phyloP scores from a whole-genome alignment of 2,888 invertebrate genomes.

The Biston stratarius region DNA sequence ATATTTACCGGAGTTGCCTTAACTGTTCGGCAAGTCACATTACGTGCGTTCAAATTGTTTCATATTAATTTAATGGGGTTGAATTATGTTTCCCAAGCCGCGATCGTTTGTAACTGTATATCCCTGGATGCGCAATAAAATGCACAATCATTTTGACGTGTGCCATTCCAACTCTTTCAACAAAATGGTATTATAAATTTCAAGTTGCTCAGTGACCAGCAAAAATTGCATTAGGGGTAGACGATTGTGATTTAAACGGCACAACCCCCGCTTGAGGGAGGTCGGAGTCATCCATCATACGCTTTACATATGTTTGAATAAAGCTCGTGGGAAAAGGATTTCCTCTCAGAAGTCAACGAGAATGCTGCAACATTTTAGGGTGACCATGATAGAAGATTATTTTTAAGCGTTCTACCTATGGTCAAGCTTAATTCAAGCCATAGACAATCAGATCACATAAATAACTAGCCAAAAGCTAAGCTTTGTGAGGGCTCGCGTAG shows the following conservation, averaged over 20 bases:
- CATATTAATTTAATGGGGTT: slow-evolving; percentile 51
- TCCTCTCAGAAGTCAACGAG: slow-evolving; percentile 84
- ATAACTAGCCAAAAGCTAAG: too few relatives aligned
- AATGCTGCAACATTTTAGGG: slow-evolving; percentile 69
- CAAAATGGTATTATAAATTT: slow-evolving; percentile 83
- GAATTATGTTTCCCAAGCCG: slow-evolving; percentile 39
- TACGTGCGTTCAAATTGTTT: slow-evolving; percentile 58
- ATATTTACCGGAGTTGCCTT: slow-evolving; percentile 63
- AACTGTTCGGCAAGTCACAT: slow-evolving; percentile 59
- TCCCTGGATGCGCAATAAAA: slow-evolving; percentile 75
- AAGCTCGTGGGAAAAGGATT: slow-evolving; percentile 87
- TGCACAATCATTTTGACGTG: slow-evolving; percentile 78
- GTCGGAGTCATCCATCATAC: slow-evolving; percentile 84
- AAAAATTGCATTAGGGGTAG: slow-evolving; percentile 72
- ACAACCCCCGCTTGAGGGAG: slow-evolving; percentile 73
- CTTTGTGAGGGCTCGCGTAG: too few relatives aligned
- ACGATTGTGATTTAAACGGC: slow-evolving; percentile 84
- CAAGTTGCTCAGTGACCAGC: slow-evolving; percentile 74
- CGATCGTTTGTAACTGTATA: slow-evolving; percentile 63
- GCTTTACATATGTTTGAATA: slow-evolving; percentile 88
- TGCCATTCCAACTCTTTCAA: slow-evolving; percentile 78
- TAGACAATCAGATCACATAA: too few relatives aligned
- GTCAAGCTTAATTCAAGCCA: not conserved
- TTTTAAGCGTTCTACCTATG: too few relatives aligned
- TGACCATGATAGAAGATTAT: slow-evolving; percentile 51